Percentiles rank a stretch among this genome's conserved stretches.
Evolutionary conservation across 2,888 invertebrate species (phyloP).

Genomic region (Hirtodrosophila confusa): DNA sequence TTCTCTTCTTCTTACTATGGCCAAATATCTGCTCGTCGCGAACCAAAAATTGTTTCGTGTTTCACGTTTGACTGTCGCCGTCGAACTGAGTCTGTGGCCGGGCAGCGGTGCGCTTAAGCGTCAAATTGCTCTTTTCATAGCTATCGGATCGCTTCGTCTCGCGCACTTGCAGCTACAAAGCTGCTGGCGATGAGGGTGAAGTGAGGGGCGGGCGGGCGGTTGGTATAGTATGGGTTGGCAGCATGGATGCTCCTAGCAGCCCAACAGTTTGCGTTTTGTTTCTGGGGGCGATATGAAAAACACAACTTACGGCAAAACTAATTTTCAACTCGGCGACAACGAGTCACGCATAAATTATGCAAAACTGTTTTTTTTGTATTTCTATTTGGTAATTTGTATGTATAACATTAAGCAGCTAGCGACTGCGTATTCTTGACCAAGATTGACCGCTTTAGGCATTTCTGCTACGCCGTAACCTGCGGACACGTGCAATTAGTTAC

Average conservation of each 20-base stretch:
- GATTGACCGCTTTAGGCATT: slow-evolving; percentile 27
- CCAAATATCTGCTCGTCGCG: slow-evolving; percentile 29
- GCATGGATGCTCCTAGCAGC: slow-evolving; percentile 33
- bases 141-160: slow-evolving; percentile 13
- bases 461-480: slow-evolving; percentile 31
- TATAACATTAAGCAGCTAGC: slow-evolving; percentile 15
- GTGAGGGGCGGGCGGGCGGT: not conserved
- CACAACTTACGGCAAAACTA: slow-evolving; percentile 34
- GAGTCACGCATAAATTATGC: slow-evolving; percentile 62
- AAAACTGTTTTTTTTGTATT: slow-evolving; percentile 37
- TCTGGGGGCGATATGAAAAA: slow-evolving; percentile 18
- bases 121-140: slow-evolving; percentile 69
- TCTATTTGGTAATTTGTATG: slow-evolving; percentile 40
- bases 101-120: slow-evolving; percentile 74
- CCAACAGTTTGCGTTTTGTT: slow-evolving; percentile 28
- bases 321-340: slow-evolving; percentile 40
- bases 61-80: slow-evolving; percentile 80
- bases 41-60: slow-evolving; percentile 61
- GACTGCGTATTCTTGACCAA: slow-evolving; percentile 54
- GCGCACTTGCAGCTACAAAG: slow-evolving; percentile 21
- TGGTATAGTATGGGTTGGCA: slow-evolving; percentile 4
- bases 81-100: slow-evolving; percentile 81
- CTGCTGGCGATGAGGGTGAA: slow-evolving; percentile 3
- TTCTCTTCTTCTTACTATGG: slow-evolving; percentile 13
- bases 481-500: slow-evolving; percentile 37